A percentile compares a stretch with the other conserved stretches of the same genome.
Evolutionary conservation across 37 sponge, comb jelly and placozoan genomes (phyloP).

Genomic region (Spongilla lacustris): DNA sequence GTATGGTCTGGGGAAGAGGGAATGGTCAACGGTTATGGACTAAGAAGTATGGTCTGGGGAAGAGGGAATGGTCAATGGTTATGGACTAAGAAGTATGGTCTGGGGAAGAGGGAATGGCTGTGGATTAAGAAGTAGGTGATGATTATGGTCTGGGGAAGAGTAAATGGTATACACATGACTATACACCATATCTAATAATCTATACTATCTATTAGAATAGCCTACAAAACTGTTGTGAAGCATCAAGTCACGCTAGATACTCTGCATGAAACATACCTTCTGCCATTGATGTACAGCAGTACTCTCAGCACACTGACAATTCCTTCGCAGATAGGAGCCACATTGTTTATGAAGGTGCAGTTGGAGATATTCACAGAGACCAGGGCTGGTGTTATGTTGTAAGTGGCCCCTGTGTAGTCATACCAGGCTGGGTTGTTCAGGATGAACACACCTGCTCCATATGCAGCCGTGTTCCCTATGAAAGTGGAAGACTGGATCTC

Average conservation of each 20-base stretch:
- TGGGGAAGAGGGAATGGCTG: not conserved
- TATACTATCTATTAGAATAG: not conserved
- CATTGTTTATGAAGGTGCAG: slow-evolving; percentile 33
- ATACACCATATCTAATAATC: not conserved
- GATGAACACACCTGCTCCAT: slow-evolving; percentile 56
- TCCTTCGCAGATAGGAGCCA: slow-evolving; percentile 30
- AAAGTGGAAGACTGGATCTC: slow-evolving; percentile 23
- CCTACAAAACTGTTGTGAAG: too few species aligned
- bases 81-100: not conserved
- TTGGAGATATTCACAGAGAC: slow-evolving; percentile 7
- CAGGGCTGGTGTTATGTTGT: slow-evolving; percentile 22
- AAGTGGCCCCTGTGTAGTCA: not conserved
- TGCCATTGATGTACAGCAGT: slow-evolving; percentile 25
- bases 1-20: not conserved
- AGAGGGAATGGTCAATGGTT: not conserved
- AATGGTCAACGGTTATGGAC: not conserved
- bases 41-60: slow-evolving; percentile 28
- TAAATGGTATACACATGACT: not conserved
- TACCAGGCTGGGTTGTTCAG: slow-evolving; percentile 60
- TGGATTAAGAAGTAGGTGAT: not conserved
- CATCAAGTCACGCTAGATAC: too few species aligned
- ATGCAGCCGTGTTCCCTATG: slow-evolving; percentile 31
- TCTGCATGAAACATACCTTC: slow-evolving; percentile 59
- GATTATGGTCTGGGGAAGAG: slow-evolving; percentile 25
- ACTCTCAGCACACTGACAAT: slow-evolving; percentile 56